A percentile compares a stretch with the other conserved stretches of the same genome.
Conservation (phyloP, 2,888 invertebrate genomes). For the Chouioia cunea region DNA sequence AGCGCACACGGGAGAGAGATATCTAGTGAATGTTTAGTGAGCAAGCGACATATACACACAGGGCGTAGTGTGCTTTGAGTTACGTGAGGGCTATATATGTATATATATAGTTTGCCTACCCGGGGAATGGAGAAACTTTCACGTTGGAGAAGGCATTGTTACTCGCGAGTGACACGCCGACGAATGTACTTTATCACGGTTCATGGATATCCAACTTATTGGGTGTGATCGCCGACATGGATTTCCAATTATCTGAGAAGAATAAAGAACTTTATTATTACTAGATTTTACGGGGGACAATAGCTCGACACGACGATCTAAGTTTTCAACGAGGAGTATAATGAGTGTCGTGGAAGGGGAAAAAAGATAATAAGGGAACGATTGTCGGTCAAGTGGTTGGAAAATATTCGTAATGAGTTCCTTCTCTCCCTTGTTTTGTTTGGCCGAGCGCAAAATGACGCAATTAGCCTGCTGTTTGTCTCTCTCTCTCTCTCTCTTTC, state of each 20-base stretch:
- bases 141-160: constrained; percentile 25
- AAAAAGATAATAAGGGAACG: background rate
- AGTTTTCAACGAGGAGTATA: background rate
- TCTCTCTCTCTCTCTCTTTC: too few species aligned
- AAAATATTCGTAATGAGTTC: too few species aligned
- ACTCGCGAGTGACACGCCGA: constrained; percentile 40
- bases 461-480: too few species aligned
- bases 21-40: too few species aligned
- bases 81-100: constrained; percentile 58
- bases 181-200: constrained; percentile 50
- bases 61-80: constrained; percentile 57
- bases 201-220: constrained; percentile 26
- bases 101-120: constrained; percentile 54
- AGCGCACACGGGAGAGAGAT: too few species aligned
- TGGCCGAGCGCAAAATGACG: too few species aligned
- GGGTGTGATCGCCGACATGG: constrained; percentile 8
- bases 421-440: too few species aligned
- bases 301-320: too few species aligned
- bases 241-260: constrained; percentile 33
- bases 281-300: too few species aligned
- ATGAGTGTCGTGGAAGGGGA: background rate
- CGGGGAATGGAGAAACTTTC: constrained; percentile 60
- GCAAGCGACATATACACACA: too few species aligned
- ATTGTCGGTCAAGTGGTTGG: too few species aligned
- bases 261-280: too few species aligned